Evolutionary conservation across 2,113 vertebrate genomes (phyloP).

Genomic region (Paramormyrops kingsleyae): DNA sequence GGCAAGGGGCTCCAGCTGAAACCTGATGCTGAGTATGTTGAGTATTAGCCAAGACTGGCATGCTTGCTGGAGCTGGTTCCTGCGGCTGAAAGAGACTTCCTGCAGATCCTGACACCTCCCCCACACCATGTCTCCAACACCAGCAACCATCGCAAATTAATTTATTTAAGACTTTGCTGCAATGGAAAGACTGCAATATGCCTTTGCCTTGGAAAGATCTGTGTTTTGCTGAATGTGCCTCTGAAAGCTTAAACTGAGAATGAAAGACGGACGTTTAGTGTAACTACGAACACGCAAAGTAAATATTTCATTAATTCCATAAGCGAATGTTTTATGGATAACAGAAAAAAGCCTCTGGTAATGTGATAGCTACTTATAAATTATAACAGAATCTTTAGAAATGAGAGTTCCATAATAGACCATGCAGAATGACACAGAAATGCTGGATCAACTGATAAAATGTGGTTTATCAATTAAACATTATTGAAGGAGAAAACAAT

Average conservation of each 20-base stretch:
- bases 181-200: not conserved
- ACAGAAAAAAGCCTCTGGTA: not conserved
- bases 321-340: not conserved
- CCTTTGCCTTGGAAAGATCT: not conserved
- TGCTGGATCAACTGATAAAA: not conserved
- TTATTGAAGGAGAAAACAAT: not conserved
- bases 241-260: not conserved
- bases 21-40: not conserved
- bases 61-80: not conserved
- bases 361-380: not conserved
- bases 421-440: not conserved
- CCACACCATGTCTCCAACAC: not conserved
- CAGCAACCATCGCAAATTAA: not conserved
- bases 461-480: not conserved
- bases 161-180: not conserved
- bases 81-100: not conserved
- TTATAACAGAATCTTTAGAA: not conserved
- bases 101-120: not conserved
- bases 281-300: not conserved
- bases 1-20: not conserved
- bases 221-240: not conserved
- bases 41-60: slow-evolving; percentile 10
- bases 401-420: not conserved
- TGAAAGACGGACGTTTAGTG: not conserved
- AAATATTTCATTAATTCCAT: not conserved